Base-by-base conservation (phyloP, 2,888 invertebrate genomes). In the Autographa pulchrina region DNA sequence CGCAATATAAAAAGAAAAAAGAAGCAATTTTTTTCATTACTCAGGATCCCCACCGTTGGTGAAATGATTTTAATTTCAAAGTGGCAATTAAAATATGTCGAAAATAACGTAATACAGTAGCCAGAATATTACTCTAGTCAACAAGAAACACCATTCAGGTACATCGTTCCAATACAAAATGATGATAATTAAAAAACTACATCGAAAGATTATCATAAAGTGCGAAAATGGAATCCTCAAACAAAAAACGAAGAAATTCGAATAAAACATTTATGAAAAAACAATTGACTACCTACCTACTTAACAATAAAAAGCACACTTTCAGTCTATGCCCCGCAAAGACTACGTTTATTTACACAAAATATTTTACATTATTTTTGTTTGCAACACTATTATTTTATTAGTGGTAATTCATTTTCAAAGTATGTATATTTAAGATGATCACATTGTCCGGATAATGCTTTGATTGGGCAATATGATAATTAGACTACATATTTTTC, bases 301-400 rank as follows among this genome's bases (percentile, higher is more conserved):
- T 73, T 84, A 83, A 64, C n/a, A 68, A 71, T 77, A 84, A 84
- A 79, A 84, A 82, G 82, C 84, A 84, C 84, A 69, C 76, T 72
- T 78, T 83, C 84, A 80, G 88, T 85, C 88, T 81, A 83, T 85
- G 86, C 86, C 76, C 83, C 67, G 87, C 85, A 87, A 81, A 85
- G 82, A 87, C 86, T 75, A 81, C 74, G 58, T 78, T 74, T 79
- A 77, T 75, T 82, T 73, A 81, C 82, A 79, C 74, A 75, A 73
- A 61, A 75, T 79, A 80, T 75, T 75, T 66, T 82, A 82, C 62
- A 72, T 32, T 48, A 16, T 72, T 63, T 66, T 38, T n/a, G 63
- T 61, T 64, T 65, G 58, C 59, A 66, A 61, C n/a, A 74, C 43
- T 61, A 70, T 41, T 62, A 41, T 18, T 74, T 62, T 65, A 61